Percentiles rank a stretch among this genome's conserved stretches.
Conservation (phyloP, 2,797 vertebrate genomes). For the Schizopygopsis malacanthus region DNA sequence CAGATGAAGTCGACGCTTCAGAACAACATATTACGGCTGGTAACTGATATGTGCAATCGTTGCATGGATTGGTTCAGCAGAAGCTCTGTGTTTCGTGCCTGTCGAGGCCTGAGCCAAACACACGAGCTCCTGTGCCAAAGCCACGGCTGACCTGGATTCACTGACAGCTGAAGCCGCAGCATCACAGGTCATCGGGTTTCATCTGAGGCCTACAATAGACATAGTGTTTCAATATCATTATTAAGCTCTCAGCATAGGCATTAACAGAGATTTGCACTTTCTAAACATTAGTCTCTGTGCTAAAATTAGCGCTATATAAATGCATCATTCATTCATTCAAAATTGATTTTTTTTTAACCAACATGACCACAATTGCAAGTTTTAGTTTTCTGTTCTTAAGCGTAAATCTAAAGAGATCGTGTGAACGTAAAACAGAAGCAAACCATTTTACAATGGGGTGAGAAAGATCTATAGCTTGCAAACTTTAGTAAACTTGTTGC, state of each 20-base stretch:
- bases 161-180: slow-evolving; percentile 51
- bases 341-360: background rate
- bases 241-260: background rate
- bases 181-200: background rate
- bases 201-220: background rate
- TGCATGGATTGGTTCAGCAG: background rate
- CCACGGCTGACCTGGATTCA: slow-evolving; percentile 57
- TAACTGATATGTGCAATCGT: background rate
- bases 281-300: background rate
- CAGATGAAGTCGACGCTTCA: background rate
- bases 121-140: slow-evolving; percentile 44
- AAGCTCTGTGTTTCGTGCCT: background rate
- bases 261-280: background rate
- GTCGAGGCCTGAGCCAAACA: slow-evolving; percentile 32
- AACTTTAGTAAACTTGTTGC: no score
- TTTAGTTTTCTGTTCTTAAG: no score
- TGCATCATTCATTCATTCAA: no score
- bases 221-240: background rate
- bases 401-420: no score
- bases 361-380: no score
- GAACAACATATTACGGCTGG: background rate
- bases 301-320: background rate
- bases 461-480: no score
- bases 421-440: no score
- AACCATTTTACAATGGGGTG: no score